Conservation (phyloP, 2,888 invertebrate species). For the Prostheceraeus crozeri region DNA sequence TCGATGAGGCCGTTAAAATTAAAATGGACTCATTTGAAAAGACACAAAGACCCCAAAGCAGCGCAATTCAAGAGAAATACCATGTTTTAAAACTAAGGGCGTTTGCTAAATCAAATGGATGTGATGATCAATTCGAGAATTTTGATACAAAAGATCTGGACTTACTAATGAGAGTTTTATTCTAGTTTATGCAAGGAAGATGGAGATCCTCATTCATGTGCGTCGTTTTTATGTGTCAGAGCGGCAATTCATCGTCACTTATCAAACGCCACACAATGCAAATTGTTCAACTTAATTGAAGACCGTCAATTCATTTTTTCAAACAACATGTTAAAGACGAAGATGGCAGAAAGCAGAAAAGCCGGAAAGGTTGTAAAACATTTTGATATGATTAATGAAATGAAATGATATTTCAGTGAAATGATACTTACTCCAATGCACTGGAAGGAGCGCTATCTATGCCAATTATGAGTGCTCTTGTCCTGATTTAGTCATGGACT, state of each 20-base stretch:
- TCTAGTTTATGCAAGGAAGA: slow-evolving; percentile 1
- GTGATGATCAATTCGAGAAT: slow-evolving; percentile 12
- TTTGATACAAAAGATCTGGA: slow-evolving; percentile 11
- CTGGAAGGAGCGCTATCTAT: too few species aligned
- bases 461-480: too few species aligned
- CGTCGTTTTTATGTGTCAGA: too few species aligned
- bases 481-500: too few species aligned
- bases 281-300: slow-evolving; percentile 10
- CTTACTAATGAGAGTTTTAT: slow-evolving; percentile 17
- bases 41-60: slow-evolving; percentile 7
- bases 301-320: background rate
- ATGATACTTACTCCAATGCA: too few species aligned
- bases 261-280: background rate
- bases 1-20: too few species aligned
- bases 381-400: slow-evolving; percentile 14
- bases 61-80: slow-evolving; percentile 22
- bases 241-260: slow-evolving; percentile 20
- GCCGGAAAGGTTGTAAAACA: slow-evolving; percentile 13
- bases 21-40: too few species aligned
- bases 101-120: slow-evolving; percentile 1
- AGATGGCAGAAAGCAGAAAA: slow-evolving; percentile 20
- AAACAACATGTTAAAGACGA: slow-evolving; percentile 15
- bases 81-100: slow-evolving; percentile 9
- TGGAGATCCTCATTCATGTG: background rate
- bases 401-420: too few species aligned